phyloP scores from a whole-genome alignment of 2,113 vertebrate species.

The Cynopterus brachyotis region DNA sequence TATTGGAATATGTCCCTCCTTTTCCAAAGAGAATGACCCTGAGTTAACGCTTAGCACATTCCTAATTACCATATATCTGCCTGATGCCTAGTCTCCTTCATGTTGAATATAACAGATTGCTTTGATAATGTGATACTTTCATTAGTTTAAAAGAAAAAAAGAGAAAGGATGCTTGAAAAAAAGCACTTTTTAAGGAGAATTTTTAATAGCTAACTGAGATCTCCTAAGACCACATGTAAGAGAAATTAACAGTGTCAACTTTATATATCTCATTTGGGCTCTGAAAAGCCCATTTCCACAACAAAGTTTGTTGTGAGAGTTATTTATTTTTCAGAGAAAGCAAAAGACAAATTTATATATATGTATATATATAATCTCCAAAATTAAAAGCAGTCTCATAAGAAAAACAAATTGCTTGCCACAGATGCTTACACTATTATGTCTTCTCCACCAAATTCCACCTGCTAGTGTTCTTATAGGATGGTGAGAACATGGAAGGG shows the following conservation, averaged over 20 bases:
- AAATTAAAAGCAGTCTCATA: neutral
- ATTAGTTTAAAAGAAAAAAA: neutral
- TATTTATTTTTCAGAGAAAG: conserved; percentile 12
- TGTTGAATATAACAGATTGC: neutral
- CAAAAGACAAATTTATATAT: neutral
- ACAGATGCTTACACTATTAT: neutral
- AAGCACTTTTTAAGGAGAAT: neutral
- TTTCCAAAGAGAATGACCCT: neutral
- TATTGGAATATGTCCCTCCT: accelerated
- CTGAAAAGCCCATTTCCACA: neutral
- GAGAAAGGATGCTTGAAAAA: neutral
- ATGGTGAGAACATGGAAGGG: neutral
- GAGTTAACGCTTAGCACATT: neutral
- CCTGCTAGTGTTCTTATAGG: neutral
- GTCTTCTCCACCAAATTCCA: neutral
- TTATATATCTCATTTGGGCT: neutral
- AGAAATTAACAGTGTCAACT: conserved; percentile 17
- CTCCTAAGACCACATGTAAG: neutral
- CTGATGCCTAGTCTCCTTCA: neutral
- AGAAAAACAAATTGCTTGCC: conserved; percentile 11
- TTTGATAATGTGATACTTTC: conserved; percentile 13
- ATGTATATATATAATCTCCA: neutral
- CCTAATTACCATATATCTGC: neutral
- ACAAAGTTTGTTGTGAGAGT: neutral
- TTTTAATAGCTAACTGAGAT: neutral